Conservation (phyloP, 2,113 vertebrate genomes). For the Crotalus tigris region DNA sequence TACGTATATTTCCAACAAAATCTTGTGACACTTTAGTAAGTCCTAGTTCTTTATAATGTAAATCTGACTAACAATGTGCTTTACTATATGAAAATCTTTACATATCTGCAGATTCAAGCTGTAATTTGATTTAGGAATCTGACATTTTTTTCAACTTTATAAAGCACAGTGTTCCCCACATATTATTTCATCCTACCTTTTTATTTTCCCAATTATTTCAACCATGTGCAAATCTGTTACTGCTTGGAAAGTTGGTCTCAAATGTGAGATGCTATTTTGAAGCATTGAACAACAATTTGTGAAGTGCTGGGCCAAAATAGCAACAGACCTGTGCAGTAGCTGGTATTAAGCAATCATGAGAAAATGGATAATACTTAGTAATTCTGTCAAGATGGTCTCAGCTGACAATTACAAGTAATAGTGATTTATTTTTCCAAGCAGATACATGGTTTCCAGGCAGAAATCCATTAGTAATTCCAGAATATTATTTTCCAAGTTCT, state of each 20-base stretch:
- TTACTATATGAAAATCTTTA: slow-evolving; percentile 52
- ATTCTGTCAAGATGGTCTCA: slow-evolving; percentile 57
- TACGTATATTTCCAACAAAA: neutral
- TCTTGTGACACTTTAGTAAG: slow-evolving; percentile 20
- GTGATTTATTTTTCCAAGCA: slow-evolving; percentile 54
- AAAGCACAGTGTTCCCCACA: slow-evolving; percentile 49
- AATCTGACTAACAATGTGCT: slow-evolving; percentile 7
- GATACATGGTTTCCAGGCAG: slow-evolving; percentile 43
- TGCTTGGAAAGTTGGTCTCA: slow-evolving; percentile 53
- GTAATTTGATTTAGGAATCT: slow-evolving; percentile 48
- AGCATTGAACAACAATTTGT: slow-evolving; percentile 70
- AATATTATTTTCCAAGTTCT: slow-evolving; percentile 31
- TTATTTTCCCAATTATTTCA: slow-evolving; percentile 59
- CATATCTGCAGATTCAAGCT: slow-evolving; percentile 37
- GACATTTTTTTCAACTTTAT: slow-evolving; percentile 50
- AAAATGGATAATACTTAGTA: slow-evolving; percentile 48
- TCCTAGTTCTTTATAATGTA: slow-evolving; percentile 17
- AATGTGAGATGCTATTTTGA: slow-evolving; percentile 58
- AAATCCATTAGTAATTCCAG: slow-evolving; percentile 30
- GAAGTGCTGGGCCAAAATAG: slow-evolving; percentile 62
- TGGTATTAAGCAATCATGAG: slow-evolving; percentile 50
- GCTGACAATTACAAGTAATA: slow-evolving; percentile 54
- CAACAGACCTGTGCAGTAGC: slow-evolving; percentile 45
- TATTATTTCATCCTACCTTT: slow-evolving; percentile 40
- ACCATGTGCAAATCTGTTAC: slow-evolving; percentile 57